phyloP scores from a whole-genome alignment of 2,113 vertebrate genomes.

The Phalacrocorax aristotelis region DNA sequence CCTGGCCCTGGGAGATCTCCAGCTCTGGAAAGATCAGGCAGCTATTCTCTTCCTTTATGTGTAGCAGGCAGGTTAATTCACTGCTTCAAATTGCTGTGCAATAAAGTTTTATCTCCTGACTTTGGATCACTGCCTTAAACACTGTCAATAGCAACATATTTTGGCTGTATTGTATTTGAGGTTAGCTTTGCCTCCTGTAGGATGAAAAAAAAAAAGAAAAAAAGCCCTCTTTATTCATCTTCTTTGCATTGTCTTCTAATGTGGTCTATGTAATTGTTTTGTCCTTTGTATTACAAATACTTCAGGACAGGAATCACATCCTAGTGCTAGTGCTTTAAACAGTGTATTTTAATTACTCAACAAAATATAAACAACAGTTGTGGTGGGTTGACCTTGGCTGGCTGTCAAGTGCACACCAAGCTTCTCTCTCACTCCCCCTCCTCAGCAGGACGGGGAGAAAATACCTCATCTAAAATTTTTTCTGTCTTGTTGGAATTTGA shows the following conservation, averaged over 20 bases:
- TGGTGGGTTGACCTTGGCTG: neutral
- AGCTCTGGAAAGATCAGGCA: neutral
- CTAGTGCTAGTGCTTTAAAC: neutral
- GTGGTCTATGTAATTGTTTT: neutral
- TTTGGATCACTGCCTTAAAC: neutral
- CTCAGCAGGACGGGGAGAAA: neutral
- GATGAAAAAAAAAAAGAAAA: neutral
- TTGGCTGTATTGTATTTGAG: neutral
- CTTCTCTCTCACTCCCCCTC: neutral
- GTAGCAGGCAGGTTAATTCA: neutral
- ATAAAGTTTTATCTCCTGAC: neutral
- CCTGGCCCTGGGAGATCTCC: neutral
- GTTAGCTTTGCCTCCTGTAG: neutral
- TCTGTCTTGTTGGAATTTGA: neutral
- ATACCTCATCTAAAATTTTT: neutral
- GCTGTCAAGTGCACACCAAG: neutral
- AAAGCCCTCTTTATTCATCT: neutral
- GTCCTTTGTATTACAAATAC: neutral
- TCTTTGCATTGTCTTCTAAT: neutral
- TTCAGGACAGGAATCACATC: neutral
- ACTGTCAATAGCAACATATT: neutral
- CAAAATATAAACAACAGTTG: neutral
- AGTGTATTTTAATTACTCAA: neutral
- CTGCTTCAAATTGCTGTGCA: neutral
- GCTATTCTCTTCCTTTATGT: neutral